Base-by-base conservation (phyloP, 1,140 invertebrate genomes). In the Lepidurus arcticus region DNA sequence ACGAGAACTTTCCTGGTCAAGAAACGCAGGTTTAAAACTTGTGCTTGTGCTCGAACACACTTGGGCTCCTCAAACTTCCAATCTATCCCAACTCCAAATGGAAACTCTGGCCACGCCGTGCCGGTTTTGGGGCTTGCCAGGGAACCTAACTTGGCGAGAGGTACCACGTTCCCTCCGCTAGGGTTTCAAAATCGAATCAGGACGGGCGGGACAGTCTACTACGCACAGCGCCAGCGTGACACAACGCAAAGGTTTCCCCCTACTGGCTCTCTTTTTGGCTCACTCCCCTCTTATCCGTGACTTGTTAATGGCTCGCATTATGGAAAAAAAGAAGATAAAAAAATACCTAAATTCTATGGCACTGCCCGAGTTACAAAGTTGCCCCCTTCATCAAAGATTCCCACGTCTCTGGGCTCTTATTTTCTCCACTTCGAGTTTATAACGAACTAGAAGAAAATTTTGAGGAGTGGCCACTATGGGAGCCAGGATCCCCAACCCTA, bases 111-210 rank as follows among this genome's bases (percentile, higher is more conserved):
- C 53, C 53, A 65, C 53, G 53, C 53, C 13, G 53, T 65, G 13
- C 53, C 53, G 53, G n/a, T 65, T 65, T 7, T 16, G 53, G 16
- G 53, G 16, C 21, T 65, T 65, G 53, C 53, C 53, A 65, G 21
- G 53, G 21, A 9, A 13, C 53, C 53, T 1, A 65, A 65, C 53
- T 9, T 65, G 53, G 16, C 53, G 13, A 65, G 45, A 34, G 53
- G 6, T 65, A 16, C 53, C 53, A 21, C 16, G 5, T 65, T 65
- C 53, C 53, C 53, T 65, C 34, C 53, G 53, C 53, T 65, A 65
- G 53, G 53, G 53, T 65, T 65, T 65, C 53, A 65, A 65, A 65
- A 65, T 65, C 53, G 53, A 65, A 16, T 65, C 53, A 65, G 53
- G 53, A 65, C 21, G 21, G 53, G 53, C 53, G 53, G 53, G 53